phyloP scores from a whole-genome alignment of 2,888 invertebrate species.

The Resseliella maxima region DNA sequence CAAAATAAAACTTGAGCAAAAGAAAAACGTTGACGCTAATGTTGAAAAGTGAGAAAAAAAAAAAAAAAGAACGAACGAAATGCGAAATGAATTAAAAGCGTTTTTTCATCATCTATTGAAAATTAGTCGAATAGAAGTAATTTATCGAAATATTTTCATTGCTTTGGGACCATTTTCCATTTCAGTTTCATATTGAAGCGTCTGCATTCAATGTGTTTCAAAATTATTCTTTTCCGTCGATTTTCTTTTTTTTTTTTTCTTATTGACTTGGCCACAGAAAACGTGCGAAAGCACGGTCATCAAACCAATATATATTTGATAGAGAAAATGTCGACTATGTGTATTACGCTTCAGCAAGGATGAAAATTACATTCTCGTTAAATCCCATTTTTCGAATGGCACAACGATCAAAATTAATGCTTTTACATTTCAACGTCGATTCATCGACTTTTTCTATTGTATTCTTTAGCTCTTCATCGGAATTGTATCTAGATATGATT shows the following conservation, averaged over 20 bases:
- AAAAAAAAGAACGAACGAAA: no score
- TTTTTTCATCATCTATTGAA: conserved; percentile 14
- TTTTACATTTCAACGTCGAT: not conserved
- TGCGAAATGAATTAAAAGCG: conserved; percentile 41
- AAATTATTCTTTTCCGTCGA: no score
- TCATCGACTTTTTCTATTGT: not conserved
- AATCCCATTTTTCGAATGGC: not conserved
- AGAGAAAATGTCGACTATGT: not conserved
- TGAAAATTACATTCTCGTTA: conserved; percentile 44
- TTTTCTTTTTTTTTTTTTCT: not conserved
- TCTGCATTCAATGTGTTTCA: conserved; percentile 9
- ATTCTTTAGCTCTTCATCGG: no score
- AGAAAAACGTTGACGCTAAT: not conserved
- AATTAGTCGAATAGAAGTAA: conserved; percentile 55
- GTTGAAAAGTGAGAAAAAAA: conserved; percentile 28
- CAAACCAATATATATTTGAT: not conserved
- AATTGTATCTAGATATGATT: no score
- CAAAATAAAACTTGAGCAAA: not conserved
- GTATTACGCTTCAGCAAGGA: conserved; percentile 37
- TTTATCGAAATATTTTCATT: conserved; percentile 41
- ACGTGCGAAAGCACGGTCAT: not conserved
- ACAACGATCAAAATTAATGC: conserved; percentile 30
- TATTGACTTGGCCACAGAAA: not conserved
- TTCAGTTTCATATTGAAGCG: no score
- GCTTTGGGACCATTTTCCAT: not conserved